phyloP scores from a whole-genome alignment of 1,140 invertebrate genomes.

The Thaumetopoea pityocampa region DNA sequence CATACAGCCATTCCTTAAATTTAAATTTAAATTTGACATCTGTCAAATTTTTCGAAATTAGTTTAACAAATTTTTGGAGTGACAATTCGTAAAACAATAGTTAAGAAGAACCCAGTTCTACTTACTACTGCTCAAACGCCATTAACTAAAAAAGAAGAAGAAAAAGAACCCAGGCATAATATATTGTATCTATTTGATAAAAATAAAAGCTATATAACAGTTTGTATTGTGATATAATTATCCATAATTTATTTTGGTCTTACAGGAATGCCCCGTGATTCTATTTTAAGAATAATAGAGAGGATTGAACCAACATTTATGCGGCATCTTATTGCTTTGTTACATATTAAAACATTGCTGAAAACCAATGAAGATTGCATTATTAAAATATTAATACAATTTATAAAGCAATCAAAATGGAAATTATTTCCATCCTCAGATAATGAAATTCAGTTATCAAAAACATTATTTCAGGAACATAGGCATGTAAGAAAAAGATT shows the following conservation, averaged over 20 bases:
- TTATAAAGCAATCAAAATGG: slow-evolving; percentile 37
- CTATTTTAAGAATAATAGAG: slow-evolving; percentile 41
- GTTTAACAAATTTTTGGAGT: no score
- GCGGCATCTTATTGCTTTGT: slow-evolving; percentile 34
- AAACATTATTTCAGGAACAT: slow-evolving; percentile 19
- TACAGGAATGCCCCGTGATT: slow-evolving; percentile 42
- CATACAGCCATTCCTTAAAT: no score
- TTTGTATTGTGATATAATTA: no score
- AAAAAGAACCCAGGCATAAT: no score
- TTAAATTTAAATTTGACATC: no score
- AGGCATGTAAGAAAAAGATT: slow-evolving; percentile 29
- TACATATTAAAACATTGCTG: slow-evolving; percentile 31
- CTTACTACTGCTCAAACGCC: no score
- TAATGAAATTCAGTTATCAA: slow-evolving; percentile 13
- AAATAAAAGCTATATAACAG: not conserved
- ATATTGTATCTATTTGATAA: no score
- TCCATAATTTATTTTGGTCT: slow-evolving; percentile 19
- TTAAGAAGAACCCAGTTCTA: no score
- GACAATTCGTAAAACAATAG: no score
- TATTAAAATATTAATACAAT: slow-evolving; percentile 37
- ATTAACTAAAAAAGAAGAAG: no score
- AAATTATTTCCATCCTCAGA: slow-evolving; percentile 22
- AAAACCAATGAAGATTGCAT: slow-evolving; percentile 30
- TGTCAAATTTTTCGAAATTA: no score
- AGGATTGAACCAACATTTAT: slow-evolving; percentile 50